Conservation (phyloP, 2,888 invertebrate genomes). For the Agapetus fuscipes region DNA sequence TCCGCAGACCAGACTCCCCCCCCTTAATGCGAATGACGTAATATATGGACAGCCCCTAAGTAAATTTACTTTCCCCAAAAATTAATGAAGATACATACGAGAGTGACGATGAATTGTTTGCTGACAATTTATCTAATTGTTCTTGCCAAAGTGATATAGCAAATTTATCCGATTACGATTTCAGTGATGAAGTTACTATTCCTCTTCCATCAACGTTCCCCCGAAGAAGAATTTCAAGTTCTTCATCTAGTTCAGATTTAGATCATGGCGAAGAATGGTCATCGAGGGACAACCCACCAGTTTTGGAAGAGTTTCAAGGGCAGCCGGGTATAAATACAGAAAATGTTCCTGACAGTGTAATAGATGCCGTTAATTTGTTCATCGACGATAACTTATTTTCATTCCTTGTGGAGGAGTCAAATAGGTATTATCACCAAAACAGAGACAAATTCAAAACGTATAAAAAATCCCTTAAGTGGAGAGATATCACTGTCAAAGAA, state of each 20-base stretch:
- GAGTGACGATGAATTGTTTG: constrained; percentile 4
- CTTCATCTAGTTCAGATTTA: constrained; percentile 4
- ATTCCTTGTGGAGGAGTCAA: no score
- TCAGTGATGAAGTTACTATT: not conserved
- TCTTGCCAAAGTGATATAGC: constrained; percentile 1
- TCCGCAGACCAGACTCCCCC: no score
- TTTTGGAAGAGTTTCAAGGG: constrained; percentile 6
- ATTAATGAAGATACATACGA: constrained; percentile 1
- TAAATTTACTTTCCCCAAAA: constrained; percentile 1
- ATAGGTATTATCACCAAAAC: no score
- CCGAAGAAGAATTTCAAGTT: constrained; percentile 2
- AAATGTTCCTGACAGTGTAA: constrained; percentile 3
- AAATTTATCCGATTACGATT: not conserved
- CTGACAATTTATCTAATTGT: constrained; percentile 4
- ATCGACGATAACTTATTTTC: no score
- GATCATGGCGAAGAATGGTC: constrained; percentile 7
- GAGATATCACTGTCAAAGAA: no score
- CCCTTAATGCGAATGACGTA: no score
- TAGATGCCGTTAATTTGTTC: no score
- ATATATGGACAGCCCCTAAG: no score
- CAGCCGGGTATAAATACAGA: constrained; percentile 6
- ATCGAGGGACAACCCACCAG: constrained; percentile 6
- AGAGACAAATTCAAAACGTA: no score
- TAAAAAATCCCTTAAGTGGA: no score
- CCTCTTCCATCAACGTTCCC: constrained; percentile 1